These are phyloP conservation scores for Benthosema pterotum DNA, from an alignment of 2,797 vertebrate genomes.

Conservation along the genomic window DNA sequence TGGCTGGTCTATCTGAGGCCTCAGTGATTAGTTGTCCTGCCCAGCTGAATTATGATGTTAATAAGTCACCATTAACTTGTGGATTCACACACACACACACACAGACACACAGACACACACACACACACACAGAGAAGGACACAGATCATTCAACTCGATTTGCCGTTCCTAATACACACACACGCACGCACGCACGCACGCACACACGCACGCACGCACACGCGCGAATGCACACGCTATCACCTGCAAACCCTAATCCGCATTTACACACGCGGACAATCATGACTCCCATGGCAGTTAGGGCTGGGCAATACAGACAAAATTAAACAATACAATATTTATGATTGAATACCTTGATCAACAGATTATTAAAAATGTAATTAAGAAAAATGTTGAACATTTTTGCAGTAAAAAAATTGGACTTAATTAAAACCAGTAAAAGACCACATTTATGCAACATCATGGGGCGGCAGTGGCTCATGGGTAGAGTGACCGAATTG, in stretches of 20 bases:
- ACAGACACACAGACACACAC: constrained; percentile 15
- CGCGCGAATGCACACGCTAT: neutral
- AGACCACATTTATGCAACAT: no score
- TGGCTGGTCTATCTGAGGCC: constrained; percentile 83
- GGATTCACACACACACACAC: constrained; percentile 51
- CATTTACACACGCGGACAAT: neutral
- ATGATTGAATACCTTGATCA: no score
- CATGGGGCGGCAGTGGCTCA: no score
- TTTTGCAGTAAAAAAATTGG: no score
- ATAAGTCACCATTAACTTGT: constrained; percentile 86
- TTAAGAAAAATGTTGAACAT: no score
- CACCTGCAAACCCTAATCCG: neutral
- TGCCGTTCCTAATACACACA: neutral
- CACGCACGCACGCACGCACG: neutral
- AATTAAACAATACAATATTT: no score
- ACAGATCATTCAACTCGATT: neutral
- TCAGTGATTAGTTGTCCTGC: constrained; percentile 85
- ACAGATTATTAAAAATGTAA: no score
- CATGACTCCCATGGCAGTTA: neutral
- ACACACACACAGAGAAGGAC: constrained; percentile 24
- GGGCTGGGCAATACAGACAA: no score
- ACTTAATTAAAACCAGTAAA: no score
- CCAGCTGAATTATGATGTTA: constrained; percentile 86
- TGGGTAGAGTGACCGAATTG: no score
- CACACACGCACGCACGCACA: neutral